Base-by-base conservation (phyloP, 2,113 vertebrate species). In the Microtus richardsoni region DNA sequence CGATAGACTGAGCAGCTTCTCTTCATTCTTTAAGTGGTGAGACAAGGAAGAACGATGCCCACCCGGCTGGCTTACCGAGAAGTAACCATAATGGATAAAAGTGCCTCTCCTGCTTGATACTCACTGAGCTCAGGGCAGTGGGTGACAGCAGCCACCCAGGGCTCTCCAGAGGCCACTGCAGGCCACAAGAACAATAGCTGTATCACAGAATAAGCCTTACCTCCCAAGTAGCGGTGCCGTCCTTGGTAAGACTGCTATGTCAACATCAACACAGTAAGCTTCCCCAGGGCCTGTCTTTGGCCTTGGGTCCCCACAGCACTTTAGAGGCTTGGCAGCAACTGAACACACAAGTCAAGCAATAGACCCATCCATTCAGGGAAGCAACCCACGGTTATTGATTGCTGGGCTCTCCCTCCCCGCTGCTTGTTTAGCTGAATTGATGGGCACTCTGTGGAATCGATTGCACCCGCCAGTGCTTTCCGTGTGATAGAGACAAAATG, bases 401-500 rank as follows among this genome's bases (percentile, higher is more conserved):
- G 86, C 77, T 87, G 74, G 58, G 36, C 52, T 66, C 79, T 9
- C 7, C 70, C 73, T 74, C 58, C 84, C 75, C 13, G 2, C 83
- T 87, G 89, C 89, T 89, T 94, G 87, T 94, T 96, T 93, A 91
- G 82, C 79, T 66, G 87, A 91, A 91, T 74, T 95, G 93, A 96
- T 89, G 54, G 49, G 54, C 52, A 39, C 85, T 91, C 70, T 70
- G 58, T 66, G 84, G 74, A 88, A 88, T 24, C 58, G 70, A 98
- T 71, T 26, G 21, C 82, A 36, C 73, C 54, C 70, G 87, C 62
- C 86, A 47, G 62, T 71, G 62, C 73, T 86, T 49, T 77, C 1
- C 41, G 13, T 79, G 89, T 66, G 74, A 74, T 26, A 41, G 91
- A 92, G 91, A 96, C 73, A 75, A 78, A 93, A 95, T 8, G 14